Conservation (phyloP, 2,797 vertebrate species). For the Typhlichthys subterraneus region DNA sequence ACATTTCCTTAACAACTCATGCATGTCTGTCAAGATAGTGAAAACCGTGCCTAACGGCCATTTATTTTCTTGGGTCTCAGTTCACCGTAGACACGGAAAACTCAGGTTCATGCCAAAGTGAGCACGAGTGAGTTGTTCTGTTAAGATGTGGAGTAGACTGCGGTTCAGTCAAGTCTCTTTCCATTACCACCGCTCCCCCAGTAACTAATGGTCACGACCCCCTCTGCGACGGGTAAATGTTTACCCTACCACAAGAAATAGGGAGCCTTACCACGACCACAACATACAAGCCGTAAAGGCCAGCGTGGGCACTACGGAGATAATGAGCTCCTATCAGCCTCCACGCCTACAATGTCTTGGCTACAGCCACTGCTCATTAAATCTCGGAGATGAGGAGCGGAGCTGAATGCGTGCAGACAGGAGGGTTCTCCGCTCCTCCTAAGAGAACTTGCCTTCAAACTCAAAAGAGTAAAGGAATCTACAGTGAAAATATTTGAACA, state of each 20-base stretch:
- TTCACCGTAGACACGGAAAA: conserved; percentile 58
- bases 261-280: conserved; percentile 60
- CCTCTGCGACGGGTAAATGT: conserved; percentile 71
- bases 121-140: conserved; percentile 74
- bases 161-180: conserved; percentile 67
- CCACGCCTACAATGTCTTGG: conserved; percentile 28
- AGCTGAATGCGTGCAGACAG: conserved; percentile 67
- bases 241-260: conserved; percentile 68
- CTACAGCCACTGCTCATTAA: conserved; percentile 75
- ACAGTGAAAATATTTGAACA: conserved; percentile 87
- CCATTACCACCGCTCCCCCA: conserved; percentile 68
- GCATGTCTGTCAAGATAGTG: conserved; percentile 48
- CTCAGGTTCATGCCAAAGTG: conserved; percentile 72
- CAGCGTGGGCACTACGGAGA: conserved; percentile 58
- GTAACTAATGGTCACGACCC: conserved; percentile 70
- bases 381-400: conserved; percentile 65
- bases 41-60: conserved; percentile 62
- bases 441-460: conserved; percentile 58
- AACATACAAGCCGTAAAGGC: conserved; percentile 48
- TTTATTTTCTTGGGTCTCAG: conserved; percentile 66
- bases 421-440: conserved; percentile 52
- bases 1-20: conserved; percentile 44
- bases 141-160: conserved; percentile 64
- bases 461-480: conserved; percentile 68
- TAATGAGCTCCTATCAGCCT: conserved; percentile 74